phyloP scores from a whole-genome alignment of 1,140 invertebrate species.

The Drosophila bifasciata region DNA sequence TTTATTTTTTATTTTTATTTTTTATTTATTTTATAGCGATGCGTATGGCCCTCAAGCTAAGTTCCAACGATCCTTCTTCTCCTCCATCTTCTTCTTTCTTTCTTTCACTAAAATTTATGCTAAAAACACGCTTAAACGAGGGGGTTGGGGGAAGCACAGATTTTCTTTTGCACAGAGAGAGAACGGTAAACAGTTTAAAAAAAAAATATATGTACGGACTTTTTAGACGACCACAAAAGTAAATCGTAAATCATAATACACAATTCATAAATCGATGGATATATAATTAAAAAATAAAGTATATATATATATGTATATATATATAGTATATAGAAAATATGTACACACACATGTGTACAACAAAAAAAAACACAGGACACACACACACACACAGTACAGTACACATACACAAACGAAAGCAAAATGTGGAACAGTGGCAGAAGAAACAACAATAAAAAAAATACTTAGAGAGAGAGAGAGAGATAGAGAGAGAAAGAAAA shows the following conservation, averaged over 20 bases:
- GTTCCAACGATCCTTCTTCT: conserved; percentile 14
- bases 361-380: conserved; percentile 9
- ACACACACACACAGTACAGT: conserved; percentile 44
- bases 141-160: conserved; percentile 83
- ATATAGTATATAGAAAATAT: conserved; percentile 27
- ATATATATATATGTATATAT: conserved; percentile 49
- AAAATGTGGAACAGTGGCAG: too few species aligned
- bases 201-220: conserved; percentile 45
- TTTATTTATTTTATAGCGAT: conserved; percentile 39
- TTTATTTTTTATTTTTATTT: too few species aligned
- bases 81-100: conserved; percentile 2
- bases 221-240: conserved; percentile 48
- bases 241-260: conserved; percentile 48
- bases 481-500: conserved; percentile 18
- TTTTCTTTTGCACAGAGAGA: conserved; percentile 77
- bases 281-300: conserved; percentile 57
- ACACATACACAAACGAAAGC: not conserved
- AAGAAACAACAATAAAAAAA: conserved; percentile 29
- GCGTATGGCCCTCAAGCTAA: conserved; percentile 53
- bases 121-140: conserved; percentile 83
- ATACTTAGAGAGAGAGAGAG: conserved; percentile 15
- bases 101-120: conserved; percentile 80
- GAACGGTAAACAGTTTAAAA: conserved; percentile 56
- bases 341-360: too few species aligned
- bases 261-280: conserved; percentile 39